Evolutionary conservation across 1,140 invertebrate species (phyloP).

Genomic region (Drosophila tropicalis): DNA sequence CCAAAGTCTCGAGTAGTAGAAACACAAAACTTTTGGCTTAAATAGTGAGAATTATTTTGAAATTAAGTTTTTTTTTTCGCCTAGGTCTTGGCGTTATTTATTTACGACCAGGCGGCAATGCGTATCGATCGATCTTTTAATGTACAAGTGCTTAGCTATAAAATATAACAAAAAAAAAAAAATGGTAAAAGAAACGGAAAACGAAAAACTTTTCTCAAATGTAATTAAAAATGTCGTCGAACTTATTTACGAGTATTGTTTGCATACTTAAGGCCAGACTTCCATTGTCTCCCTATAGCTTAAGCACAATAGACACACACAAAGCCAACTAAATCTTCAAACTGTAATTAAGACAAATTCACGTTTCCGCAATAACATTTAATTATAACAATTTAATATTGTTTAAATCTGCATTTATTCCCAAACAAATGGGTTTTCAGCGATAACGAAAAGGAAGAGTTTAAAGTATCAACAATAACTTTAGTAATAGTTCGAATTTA

Average conservation of each 20-base stretch:
- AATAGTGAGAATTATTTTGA: constrained; percentile 68
- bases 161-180: constrained; percentile 12
- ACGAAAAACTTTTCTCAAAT: constrained; percentile 68
- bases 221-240: constrained; percentile 81
- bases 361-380: too few species aligned
- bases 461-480: too few species aligned
- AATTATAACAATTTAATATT: too few species aligned
- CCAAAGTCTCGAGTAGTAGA: constrained; percentile 36
- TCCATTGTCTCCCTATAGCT: not conserved
- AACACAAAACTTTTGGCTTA: constrained; percentile 46
- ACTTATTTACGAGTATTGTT: constrained; percentile 78
- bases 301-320: not conserved
- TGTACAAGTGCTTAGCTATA: constrained; percentile 27
- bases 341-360: too few species aligned
- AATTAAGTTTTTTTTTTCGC: constrained; percentile 68
- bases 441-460: too few species aligned
- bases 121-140: constrained; percentile 74
- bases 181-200: too few species aligned
- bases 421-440: too few species aligned
- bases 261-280: constrained; percentile 55
- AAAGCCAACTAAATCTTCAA: too few species aligned
- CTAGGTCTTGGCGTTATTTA: constrained; percentile 63
- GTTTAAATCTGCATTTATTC: too few species aligned
- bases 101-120: constrained; percentile 65
- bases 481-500: too few species aligned